Base-by-base conservation (phyloP, 2,888 invertebrate species). In the Bembecia ichneumoniformis region DNA sequence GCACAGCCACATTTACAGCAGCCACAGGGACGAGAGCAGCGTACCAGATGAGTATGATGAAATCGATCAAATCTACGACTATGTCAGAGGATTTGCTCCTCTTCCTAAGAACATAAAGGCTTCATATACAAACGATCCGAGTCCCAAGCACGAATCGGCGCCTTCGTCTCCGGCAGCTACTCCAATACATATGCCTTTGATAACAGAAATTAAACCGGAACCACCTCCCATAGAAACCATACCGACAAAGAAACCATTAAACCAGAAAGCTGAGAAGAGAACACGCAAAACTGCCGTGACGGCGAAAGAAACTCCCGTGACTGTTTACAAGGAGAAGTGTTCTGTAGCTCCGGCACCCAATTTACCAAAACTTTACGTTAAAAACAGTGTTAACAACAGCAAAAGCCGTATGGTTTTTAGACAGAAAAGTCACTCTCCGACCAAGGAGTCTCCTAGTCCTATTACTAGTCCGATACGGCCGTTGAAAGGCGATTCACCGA, bases 31-130 rank as follows among this genome's bases (percentile, higher is more conserved):
- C 63, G 92, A 91, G 66, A 91, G 89, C 60, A 88, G 90, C 56
- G 88, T 90, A 47, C 89, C 92, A 34, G 95, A 95, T 71, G 96
- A 96, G 66, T 96, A 97, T 78, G 96, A 97, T 63, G 97, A 98
- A 81, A 96, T 98, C 61, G 97, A 98, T 87, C 96, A 97, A 80
- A 96, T 98, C 58, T 98, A 98, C 74, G 96, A 97, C 73, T 98
- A 97, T 75, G 96, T 98, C 0, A 89, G 97, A 55, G 97, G 97
- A 1, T 94, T 97, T 61, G 96, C 96, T 48, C 96, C 96, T 1
- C 88, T 96, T 28, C 96, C 97, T 3, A 95, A 95, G 74, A 94
- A 91, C 66, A 90, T 93, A 17, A 89, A 91, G 64, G 90, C 91
- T 1, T 91, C 91, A 0, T 92, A 91, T 64, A 82, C 78, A 0